phyloP scores from a whole-genome alignment of 2,113 vertebrate genomes.

The Hypocryptadius cinnamomeus region DNA sequence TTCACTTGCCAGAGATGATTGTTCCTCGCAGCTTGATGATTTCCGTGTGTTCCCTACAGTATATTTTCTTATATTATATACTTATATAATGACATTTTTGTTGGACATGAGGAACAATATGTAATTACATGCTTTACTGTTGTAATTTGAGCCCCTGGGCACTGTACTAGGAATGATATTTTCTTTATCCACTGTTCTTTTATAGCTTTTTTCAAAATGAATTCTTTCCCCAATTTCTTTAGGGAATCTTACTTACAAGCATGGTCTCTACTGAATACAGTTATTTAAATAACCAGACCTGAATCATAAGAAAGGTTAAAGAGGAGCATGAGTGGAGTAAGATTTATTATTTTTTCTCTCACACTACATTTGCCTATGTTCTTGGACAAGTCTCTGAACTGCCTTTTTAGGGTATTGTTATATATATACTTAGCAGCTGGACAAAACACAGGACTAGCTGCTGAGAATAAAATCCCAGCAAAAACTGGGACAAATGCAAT shows the following conservation, averaged over 20 bases:
- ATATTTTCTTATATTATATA: not conserved
- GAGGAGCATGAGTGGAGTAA: not conserved
- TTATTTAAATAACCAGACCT: not conserved
- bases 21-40: not conserved
- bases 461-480: not conserved
- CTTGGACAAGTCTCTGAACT: not conserved
- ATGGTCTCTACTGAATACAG: not conserved
- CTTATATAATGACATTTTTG: not conserved
- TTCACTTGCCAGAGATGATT: not conserved
- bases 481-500: not conserved
- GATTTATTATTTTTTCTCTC: not conserved
- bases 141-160: not conserved
- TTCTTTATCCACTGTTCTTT: not conserved
- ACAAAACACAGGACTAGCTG: not conserved
- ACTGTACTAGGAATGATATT: not conserved
- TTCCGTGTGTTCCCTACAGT: not conserved
- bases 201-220: not conserved
- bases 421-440: not conserved
- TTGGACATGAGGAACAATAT: not conserved
- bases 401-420: not conserved
- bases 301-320: not conserved
- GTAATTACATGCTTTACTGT: not conserved
- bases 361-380: not conserved
- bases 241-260: not conserved
- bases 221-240: not conserved